phyloP scores from a whole-genome alignment of 2,888 invertebrate species.

The Geophilus truncorum region DNA sequence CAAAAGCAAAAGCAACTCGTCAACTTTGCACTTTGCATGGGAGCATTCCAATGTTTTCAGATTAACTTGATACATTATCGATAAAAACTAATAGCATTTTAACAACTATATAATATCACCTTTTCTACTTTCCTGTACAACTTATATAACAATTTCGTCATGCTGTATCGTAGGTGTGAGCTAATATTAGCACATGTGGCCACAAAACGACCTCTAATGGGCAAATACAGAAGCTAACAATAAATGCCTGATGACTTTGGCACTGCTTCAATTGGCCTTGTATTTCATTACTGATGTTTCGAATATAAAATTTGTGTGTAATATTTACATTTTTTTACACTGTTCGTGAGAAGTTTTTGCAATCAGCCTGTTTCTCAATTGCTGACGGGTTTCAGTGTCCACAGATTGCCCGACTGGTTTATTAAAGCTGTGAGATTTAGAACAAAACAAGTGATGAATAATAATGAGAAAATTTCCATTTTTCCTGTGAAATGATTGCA shows the following conservation, averaged over 20 bases:
- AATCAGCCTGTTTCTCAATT: neutral
- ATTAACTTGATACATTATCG: neutral
- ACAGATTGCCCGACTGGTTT: too few relatives aligned
- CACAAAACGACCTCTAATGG: constrained; percentile 10
- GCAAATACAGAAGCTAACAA: constrained; percentile 1
- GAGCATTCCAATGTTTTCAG: neutral
- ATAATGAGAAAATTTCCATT: too few relatives aligned
- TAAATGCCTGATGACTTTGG: neutral
- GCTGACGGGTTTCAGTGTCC: too few relatives aligned
- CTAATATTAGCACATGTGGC: neutral
- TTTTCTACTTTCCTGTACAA: neutral
- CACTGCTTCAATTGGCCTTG: neutral
- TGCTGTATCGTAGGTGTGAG: neutral
- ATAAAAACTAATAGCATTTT: neutral
- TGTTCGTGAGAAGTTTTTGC: too few relatives aligned
- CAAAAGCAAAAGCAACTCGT: neutral
- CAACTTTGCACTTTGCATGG: neutral
- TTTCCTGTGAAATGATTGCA: neutral
- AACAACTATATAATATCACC: neutral
- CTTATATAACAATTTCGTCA: neutral
- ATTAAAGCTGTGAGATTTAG: too few relatives aligned
- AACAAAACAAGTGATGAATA: too few relatives aligned
- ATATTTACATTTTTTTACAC: too few relatives aligned
- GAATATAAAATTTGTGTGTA: neutral
- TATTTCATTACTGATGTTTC: neutral